phyloP scores from a whole-genome alignment of 1,140 invertebrate genomes.

The Macrotrachela quadricornifera region DNA sequence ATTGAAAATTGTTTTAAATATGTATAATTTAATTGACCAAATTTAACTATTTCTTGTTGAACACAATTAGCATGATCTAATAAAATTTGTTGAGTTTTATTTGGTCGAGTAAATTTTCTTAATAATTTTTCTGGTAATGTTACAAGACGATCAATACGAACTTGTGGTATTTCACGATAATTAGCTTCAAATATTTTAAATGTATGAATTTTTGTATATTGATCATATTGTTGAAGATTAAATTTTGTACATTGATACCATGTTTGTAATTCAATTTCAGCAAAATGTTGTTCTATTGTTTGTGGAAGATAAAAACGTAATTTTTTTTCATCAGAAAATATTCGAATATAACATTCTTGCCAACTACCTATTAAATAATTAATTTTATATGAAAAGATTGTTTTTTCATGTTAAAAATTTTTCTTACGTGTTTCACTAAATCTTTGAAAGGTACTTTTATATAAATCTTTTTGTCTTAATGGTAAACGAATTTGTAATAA shows the following conservation, averaged over 20 bases:
- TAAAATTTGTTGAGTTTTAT: slow-evolving; percentile 11
- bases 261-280: slow-evolving; percentile 60
- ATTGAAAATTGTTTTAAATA: slow-evolving; percentile 72
- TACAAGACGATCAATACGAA: slow-evolving; percentile 78
- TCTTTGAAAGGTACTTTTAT: no score
- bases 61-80: slow-evolving; percentile 13
- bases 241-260: slow-evolving; percentile 54
- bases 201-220: slow-evolving; percentile 95
- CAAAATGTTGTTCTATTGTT: no score
- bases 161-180: slow-evolving; percentile 89
- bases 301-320: no score
- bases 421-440: no score
- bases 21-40: slow-evolving; percentile 67
- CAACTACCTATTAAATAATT: no score
- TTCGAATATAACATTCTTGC: no score
- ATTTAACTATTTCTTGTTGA: slow-evolving; percentile 81
- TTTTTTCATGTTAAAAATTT: no score
- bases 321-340: no score
- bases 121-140: slow-evolving; percentile 9
- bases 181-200: slow-evolving; percentile 92
- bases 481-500: no score
- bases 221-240: slow-evolving; percentile 86
- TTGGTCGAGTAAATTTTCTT: slow-evolving; percentile 10
- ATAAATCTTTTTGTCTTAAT: no score
- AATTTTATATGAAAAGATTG: no score